phyloP scores from a whole-genome alignment of 2,888 invertebrate genomes.

The Cacoxenus indagator region DNA sequence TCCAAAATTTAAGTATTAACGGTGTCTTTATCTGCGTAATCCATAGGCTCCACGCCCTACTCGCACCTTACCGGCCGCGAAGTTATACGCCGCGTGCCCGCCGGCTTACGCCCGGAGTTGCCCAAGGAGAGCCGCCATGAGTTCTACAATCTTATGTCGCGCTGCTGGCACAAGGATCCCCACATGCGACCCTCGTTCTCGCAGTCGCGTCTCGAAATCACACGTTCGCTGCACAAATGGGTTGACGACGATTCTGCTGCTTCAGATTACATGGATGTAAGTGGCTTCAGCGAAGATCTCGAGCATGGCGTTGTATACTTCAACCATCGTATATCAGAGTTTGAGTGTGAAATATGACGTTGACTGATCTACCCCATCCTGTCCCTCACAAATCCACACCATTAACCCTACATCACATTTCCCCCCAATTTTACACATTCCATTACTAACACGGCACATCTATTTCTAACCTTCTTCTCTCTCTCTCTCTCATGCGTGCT shows the following conservation, averaged over 20 bases:
- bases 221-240: conserved; percentile 69
- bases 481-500: conserved; percentile 51
- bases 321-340: conserved; percentile 75
- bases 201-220: conserved; percentile 72
- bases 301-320: conserved; percentile 71
- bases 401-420: background rate
- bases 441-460: background rate
- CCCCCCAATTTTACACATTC: background rate
- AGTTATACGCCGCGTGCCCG: conserved; percentile 84
- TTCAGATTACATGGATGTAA: conserved; percentile 71
- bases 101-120: conserved; percentile 82
- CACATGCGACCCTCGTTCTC: conserved; percentile 81
- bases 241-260: conserved; percentile 68
- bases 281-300: conserved; percentile 71
- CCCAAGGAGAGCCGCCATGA: conserved; percentile 84
- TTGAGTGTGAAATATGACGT: conserved; percentile 76
- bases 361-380: conserved; percentile 47
- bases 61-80: conserved; percentile 87
- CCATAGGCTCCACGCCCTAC: conserved; percentile 88
- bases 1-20: background rate
- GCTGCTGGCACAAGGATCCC: conserved; percentile 80
- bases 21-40: background rate
- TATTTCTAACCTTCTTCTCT: conserved; percentile 22
- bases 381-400: conserved; percentile 11
- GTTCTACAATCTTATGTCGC: conserved; percentile 76